Base-by-base conservation (phyloP, 1,140 invertebrate genomes). In the Euglossa dilemma region DNA sequence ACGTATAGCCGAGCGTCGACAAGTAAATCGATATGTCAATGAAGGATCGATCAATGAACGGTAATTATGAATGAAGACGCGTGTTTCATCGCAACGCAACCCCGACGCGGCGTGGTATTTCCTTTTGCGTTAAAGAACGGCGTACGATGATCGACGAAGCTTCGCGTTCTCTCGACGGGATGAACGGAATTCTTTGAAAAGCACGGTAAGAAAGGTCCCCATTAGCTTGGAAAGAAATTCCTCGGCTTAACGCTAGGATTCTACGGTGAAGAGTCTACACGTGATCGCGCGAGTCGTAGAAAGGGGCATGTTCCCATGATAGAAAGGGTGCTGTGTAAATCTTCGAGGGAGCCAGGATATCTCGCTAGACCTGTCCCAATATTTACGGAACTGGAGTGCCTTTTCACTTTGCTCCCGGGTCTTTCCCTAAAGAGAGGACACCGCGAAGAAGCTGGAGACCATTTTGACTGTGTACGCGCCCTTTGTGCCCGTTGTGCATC, bases 371-470 rank as follows among this genome's bases (percentile, higher is more conserved):
- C 87, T 93, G 90, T 92, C 90, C 89, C 86, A 93, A 93, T 93
- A 93, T 93, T 93, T 91, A 92, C 91, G 82, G 82, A 91, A 73
- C 85, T 82, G 80, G 73, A 88, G 85, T 83, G 87, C 86, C 83
- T 87, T 89, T 90, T 90, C 82, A 84, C 83, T 85, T 76, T 66
- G 63, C 63, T 76, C 83, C 59, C 69, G 25, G 45, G 61, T 77
- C 54, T 83, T 89, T 87, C 56, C 63, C 63, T 54, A 74, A 85
- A 85, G 77, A 87, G 76, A 87, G 76, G 85, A 87, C 81, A 85
- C 63, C 87, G 85, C 63, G 80, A 82, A 89, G 85, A 73, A 74
- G 85, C 57, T 63, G 56, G 52, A 59, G 72, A 86, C 87, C 91
- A 91, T 91, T 89, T 90, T 91, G 90, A 91, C 91, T 91, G 90